Conservation (phyloP, 2,797 vertebrate genomes). For the Ptychobarbus kaznakovi region DNA sequence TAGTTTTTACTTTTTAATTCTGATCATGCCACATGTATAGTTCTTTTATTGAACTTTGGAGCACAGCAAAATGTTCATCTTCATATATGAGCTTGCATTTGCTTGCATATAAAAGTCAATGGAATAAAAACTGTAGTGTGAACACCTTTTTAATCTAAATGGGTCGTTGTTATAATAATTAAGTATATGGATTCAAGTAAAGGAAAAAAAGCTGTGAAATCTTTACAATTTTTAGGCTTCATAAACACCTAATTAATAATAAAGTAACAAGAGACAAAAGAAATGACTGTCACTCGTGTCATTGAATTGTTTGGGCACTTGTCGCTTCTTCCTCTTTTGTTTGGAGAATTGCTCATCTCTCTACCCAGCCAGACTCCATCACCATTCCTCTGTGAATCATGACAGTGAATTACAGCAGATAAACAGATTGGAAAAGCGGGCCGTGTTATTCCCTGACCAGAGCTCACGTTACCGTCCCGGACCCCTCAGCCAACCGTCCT, state of each 20-base stretch:
- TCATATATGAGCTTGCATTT: background rate
- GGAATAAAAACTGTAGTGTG: background rate
- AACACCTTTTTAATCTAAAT: background rate
- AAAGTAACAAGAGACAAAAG: background rate
- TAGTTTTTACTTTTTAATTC: too few relatives aligned
- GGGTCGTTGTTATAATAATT: background rate
- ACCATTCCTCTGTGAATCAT: slow-evolving; percentile 65
- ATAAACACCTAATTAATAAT: background rate
- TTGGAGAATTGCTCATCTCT: slow-evolving; percentile 71
- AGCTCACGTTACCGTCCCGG: slow-evolving; percentile 73
- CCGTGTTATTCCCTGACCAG: slow-evolving; percentile 72
- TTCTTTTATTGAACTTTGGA: too few relatives aligned
- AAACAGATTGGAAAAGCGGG: slow-evolving; percentile 74
- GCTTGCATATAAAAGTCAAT: background rate
- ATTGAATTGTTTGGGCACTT: slow-evolving; percentile 72
- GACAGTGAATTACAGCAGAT: slow-evolving; percentile 72
- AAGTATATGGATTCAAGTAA: background rate
- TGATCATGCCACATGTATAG: too few relatives aligned
- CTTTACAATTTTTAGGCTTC: background rate
- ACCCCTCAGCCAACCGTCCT: slow-evolving; percentile 72
- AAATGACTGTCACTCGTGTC: background rate
- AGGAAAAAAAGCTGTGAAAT: background rate
- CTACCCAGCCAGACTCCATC: slow-evolving; percentile 56
- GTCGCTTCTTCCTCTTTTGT: slow-evolving; percentile 74
- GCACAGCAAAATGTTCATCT: background rate